Evolutionary conservation across 2,888 invertebrate species (phyloP), one percentile per base, ranked within the genome.

Genomic region (Melieria picta): DNA sequence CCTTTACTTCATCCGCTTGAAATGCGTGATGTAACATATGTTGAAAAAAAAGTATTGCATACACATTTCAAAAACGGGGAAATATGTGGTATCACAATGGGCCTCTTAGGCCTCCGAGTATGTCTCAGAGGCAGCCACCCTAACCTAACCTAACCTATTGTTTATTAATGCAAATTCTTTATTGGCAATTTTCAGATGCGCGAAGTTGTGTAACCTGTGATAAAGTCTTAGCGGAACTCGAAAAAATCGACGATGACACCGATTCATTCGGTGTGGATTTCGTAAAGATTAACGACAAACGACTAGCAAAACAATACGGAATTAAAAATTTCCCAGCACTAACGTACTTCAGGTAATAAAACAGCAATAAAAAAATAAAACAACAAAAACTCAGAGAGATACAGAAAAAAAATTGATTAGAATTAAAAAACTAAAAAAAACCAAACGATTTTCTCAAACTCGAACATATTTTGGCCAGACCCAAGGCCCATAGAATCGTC

Each of bases 211-310:
- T 93, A 84, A 95, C 95, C 83, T 95, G 95, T 89, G 95, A 95
- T 89, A 94, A 93, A 88, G 95, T 95, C 84, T 89, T 95, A 88
- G 94, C 93, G 82, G 95, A 96, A 88, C 89, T 96, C 86, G 96
- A 96, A 89, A 95, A 95, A 88, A 96, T 97, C 86, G 96, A 96
- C 90, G 96, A 96, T 89, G 96, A 97, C 89, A 96, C 96, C 79
- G 96, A 96, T 89, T 93, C 93, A 69, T 96, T 96, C 87, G 96
- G 96, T 83, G 95, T 97, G 82, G 95, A 96, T 89, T 95, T 97
- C 89, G 96, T 97, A 82, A 97, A 96, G 89, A 95, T 96, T 88
- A 96, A 96, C 91, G 96, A 97, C 90, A 96, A 96, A 90, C 92
- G 96, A 90, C 91, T 96, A 85, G 97, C 98, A 79, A 96, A 97